A percentile compares a stretch with the other conserved stretches of the same genome.
Conservation (phyloP, 2,113 vertebrate species). For the Fulica atra region DNA sequence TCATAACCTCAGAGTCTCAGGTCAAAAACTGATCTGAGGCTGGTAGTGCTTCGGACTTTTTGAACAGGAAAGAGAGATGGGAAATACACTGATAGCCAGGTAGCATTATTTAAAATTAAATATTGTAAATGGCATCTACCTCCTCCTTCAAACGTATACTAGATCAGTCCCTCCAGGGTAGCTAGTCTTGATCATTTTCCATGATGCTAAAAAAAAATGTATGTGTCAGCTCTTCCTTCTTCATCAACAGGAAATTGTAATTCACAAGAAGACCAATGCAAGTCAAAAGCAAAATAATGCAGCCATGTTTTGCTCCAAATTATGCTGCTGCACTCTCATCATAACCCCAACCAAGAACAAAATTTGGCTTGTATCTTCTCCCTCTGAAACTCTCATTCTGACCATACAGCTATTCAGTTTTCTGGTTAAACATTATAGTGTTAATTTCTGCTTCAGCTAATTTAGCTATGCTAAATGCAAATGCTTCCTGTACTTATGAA, state of each 20-base stretch:
- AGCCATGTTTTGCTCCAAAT: neutral
- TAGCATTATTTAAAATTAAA: neutral
- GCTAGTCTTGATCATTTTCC: neutral
- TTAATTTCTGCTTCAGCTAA: constrained; percentile 54
- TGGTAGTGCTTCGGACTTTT: neutral
- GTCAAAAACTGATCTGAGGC: neutral
- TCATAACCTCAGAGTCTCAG: neutral
- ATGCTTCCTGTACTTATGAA: constrained; percentile 68
- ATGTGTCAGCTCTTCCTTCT: neutral
- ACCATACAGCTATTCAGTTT: constrained; percentile 10
- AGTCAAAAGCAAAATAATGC: neutral
- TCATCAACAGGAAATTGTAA: neutral
- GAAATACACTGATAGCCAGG: neutral
- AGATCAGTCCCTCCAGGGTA: neutral
- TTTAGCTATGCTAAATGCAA: constrained; percentile 65
- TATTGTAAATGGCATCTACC: neutral
- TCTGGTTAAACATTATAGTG: constrained; percentile 58
- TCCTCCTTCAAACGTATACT: neutral
- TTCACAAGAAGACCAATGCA: neutral
- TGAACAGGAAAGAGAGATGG: neutral
- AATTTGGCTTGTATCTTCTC: neutral
- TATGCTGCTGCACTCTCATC: neutral
- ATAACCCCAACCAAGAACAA: neutral
- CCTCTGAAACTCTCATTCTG: constrained; percentile 9
- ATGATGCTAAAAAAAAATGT: neutral